Conservation (phyloP, 2,797 vertebrate genomes). For the Argentina silus region DNA sequence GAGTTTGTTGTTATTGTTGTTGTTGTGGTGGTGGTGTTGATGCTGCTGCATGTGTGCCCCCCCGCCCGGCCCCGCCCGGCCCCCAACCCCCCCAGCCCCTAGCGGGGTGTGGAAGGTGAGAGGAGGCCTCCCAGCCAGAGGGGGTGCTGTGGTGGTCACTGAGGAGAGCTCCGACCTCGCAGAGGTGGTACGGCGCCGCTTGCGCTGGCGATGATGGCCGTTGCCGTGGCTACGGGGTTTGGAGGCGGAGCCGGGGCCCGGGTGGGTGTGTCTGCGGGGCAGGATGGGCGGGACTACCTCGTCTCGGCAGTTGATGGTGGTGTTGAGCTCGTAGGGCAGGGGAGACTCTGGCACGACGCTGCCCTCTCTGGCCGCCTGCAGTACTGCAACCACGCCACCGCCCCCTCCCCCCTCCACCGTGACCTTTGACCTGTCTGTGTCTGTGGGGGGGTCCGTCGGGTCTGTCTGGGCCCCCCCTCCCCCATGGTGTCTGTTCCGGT, state of each 20-base stretch:
- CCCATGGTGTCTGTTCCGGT: constrained; percentile 82
- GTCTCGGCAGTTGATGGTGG: constrained; percentile 87
- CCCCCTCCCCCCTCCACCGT: constrained; percentile 13
- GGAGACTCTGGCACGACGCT: constrained; percentile 61
- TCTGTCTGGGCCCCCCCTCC: constrained; percentile 39
- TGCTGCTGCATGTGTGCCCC: not conserved
- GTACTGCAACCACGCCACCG: constrained; percentile 35
- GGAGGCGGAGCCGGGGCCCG: constrained; percentile 28
- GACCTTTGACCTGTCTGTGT: constrained; percentile 19
- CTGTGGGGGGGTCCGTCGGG: not conserved
- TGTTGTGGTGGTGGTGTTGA: constrained; percentile 24
- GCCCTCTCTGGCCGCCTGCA: constrained; percentile 41
- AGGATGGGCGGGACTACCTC: constrained; percentile 81
- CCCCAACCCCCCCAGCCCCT: constrained; percentile 24
- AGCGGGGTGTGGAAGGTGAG: constrained; percentile 66
- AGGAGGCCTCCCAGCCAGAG: constrained; percentile 33
- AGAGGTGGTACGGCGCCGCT: constrained; percentile 72
- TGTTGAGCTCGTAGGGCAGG: constrained; percentile 89
- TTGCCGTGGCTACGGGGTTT: constrained; percentile 46
- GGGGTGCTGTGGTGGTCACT: accelerated
- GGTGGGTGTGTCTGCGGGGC: constrained; percentile 66
- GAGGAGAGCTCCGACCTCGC: constrained; percentile 56
- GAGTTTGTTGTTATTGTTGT: not conserved
- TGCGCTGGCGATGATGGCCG: constrained; percentile 62
- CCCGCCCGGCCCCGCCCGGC: not conserved